Base-by-base conservation (phyloP, 2,888 invertebrate genomes). In the Andrena hattorfiana region DNA sequence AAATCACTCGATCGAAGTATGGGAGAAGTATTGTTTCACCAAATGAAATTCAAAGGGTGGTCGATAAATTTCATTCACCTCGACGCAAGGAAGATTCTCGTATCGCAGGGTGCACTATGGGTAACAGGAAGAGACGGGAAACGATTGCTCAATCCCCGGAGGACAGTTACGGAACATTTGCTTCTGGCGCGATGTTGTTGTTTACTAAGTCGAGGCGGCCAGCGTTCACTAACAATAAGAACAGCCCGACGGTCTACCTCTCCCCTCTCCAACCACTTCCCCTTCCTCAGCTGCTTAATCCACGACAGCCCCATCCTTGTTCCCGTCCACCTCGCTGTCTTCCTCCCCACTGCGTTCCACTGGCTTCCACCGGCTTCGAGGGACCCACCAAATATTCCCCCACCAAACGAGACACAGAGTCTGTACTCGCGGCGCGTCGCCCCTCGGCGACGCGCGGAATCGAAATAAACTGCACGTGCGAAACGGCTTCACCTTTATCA, bases 131-230 rank as follows among this genome's bases (percentile, higher is more conserved):
- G 60, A 67, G 69, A 86, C 70, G 87, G 56, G 83, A 86, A 89
- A 63, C 82, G 85, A 86, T 88, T 89, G 88, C 86, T 85, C 79
- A 86, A 89, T 89, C 82, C 68, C 30, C n/a, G 63, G 10, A 77
- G 82, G 83, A 85, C 86, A 84, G 86, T 88, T 85, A 88, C 83
- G 66, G 63, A 80, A 77, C 78, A 62, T 82, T 87, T 71, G 77
- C 88, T 84, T 66, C 73, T 74, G 78, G 77, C 77, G 69, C 71
- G 83, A 77, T 80, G 77, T 76, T 75, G 83, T 85, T 87, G 87
- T 87, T 88, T 87, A 87, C 85, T 77, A 70, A 77, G 63, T 72
- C 70, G 72, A 48, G 32, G 48, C 32, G 79, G 64, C 72, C 70
- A 74, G 73, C 77, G 42, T 81, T 83, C 77, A 63, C 73, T 83